Evolutionary conservation across 2,113 vertebrate genomes (phyloP).

Genomic region (Scatophagus argus): DNA sequence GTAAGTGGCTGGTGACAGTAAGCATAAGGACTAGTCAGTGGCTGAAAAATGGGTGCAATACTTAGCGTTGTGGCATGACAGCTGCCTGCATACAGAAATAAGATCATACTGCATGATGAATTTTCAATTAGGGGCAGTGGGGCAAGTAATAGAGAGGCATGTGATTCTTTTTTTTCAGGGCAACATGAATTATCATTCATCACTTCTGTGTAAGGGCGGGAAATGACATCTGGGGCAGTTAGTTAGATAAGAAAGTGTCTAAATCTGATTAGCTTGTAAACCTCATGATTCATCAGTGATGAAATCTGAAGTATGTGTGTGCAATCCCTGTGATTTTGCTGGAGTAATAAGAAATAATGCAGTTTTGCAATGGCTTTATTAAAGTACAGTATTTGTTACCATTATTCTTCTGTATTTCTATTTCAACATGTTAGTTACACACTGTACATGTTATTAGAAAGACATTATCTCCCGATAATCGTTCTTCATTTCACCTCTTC

Average conservation of each 20-base stretch:
- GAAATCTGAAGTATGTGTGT: background rate
- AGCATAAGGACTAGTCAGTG: background rate
- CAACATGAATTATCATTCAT: background rate
- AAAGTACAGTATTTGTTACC: background rate
- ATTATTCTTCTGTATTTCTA: background rate
- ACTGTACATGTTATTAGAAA: background rate
- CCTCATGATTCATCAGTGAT: background rate
- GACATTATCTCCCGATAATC: too few relatives aligned
- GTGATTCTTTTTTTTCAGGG: background rate
- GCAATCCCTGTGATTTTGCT: background rate
- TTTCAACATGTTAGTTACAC: background rate
- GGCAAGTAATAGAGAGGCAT: background rate
- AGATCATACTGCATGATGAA: background rate
- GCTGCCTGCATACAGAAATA: background rate
- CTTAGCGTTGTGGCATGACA: background rate
- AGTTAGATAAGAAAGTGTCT: background rate
- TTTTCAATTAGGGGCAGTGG: background rate
- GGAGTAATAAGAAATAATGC: background rate
- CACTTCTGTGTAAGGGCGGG: background rate
- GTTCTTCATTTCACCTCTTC: background rate
- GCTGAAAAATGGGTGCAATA: background rate
- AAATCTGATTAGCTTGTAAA: background rate
- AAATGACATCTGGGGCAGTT: background rate
- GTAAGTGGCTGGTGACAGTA: background rate
- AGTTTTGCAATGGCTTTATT: background rate